phyloP scores from a whole-genome alignment of 1,140 invertebrate species.

The Chlorops oryzae region DNA sequence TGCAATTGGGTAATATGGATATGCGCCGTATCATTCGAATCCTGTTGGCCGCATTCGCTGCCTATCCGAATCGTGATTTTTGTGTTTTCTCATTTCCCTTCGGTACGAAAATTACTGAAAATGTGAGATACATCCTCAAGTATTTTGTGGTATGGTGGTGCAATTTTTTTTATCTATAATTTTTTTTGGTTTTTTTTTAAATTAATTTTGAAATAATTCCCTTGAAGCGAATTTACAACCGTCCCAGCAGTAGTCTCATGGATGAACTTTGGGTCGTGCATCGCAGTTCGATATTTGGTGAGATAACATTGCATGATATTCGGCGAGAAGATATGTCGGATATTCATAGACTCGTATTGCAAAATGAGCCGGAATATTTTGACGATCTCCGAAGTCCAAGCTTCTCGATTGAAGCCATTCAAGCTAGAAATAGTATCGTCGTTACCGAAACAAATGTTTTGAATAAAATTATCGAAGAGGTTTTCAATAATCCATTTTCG shows the following conservation, averaged over 20 bases:
- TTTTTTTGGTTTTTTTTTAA: too few species aligned
- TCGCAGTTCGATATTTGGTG: conserved; percentile 12
- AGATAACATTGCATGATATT: conserved; percentile 1
- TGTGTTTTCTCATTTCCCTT: conserved; percentile 24
- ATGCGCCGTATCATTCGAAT: conserved; percentile 10
- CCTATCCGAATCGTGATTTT: conserved; percentile 35
- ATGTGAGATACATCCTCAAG: conserved; percentile 20
- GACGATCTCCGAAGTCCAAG: too few species aligned
- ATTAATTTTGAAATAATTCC: too few species aligned
- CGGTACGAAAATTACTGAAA: background rate
- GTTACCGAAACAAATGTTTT: too few species aligned
- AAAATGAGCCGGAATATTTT: too few species aligned
- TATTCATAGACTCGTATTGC: conserved; percentile 4
- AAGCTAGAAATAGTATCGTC: too few species aligned
- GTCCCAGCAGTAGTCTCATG: conserved; percentile 3
- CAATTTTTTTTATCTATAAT: too few species aligned
- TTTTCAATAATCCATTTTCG: conserved; percentile 22
- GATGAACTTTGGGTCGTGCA: conserved; percentile 9
- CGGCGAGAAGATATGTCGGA: background rate
- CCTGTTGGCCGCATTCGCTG: conserved; percentile 25
- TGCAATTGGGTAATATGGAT: conserved; percentile 2
- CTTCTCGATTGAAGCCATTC: too few species aligned
- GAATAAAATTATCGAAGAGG: conserved; percentile 22
- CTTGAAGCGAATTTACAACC: too few species aligned
- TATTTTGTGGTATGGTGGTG: conserved; percentile 35